These are phyloP conservation scores for Halcyon senegalensis DNA, from an alignment of 2,113 vertebrate genomes.

Conservation along the genomic window DNA sequence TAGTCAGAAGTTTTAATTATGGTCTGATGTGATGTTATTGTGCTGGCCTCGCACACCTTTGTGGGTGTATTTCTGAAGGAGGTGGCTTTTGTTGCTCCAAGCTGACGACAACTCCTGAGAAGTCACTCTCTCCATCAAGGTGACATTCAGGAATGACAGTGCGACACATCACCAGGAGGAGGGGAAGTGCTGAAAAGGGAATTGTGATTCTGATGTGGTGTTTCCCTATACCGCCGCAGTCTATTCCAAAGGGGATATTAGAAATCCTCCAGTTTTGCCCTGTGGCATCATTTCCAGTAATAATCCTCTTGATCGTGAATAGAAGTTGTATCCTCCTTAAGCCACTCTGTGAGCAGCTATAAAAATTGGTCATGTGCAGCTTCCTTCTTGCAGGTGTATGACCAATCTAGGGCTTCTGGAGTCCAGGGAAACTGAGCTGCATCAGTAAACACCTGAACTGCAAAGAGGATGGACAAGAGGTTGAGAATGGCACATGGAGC, in stretches of 20 bases:
- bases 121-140: background rate
- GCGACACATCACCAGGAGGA: background rate
- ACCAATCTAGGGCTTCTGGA: background rate
- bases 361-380: background rate
- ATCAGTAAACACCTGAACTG: background rate
- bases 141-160: conserved; percentile 27
- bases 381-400: background rate
- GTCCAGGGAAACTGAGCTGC: background rate
- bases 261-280: background rate
- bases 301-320: background rate
- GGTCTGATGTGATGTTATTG: background rate
- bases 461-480: background rate
- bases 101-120: background rate
- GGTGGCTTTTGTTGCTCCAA: conserved; percentile 24
- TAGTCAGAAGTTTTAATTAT: conserved; percentile 1
- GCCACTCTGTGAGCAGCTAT: background rate
- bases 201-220: background rate
- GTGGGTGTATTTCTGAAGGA: conserved; percentile 37
- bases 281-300: background rate
- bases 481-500: background rate
- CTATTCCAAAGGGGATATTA: background rate
- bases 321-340: background rate
- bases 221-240: background rate
- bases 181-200: background rate
- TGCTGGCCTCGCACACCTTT: conserved; percentile 11